Base-by-base conservation (phyloP, 1,140 invertebrate genomes). In the Saccostrea cuccullata region DNA sequence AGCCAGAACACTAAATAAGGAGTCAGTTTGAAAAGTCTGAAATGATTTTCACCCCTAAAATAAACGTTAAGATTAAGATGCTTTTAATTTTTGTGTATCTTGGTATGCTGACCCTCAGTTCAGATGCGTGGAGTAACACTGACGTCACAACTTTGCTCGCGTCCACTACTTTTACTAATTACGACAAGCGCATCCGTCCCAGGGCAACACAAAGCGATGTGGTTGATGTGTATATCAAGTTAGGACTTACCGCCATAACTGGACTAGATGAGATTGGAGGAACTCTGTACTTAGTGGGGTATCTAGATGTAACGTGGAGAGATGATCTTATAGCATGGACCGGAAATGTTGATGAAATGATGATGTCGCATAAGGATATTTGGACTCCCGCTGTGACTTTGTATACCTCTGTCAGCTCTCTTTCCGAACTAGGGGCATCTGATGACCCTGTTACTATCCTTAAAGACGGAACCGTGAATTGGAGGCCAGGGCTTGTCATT, bases 161-260 rank as follows among this genome's bases (percentile, higher is more conserved):
- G n/a, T 84, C 82, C 5, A n/a, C 40, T 55, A 20, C 82, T 6
- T 84, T 84, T 23, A 58, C 26, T 20, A 84, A 56, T 8, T 88
- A 88, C 23, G 83, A 88, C 47, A 70, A 82, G 26, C 47, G 58
- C 17, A 83, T 88, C 17, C 58, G 82, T 56, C 87, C 87, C 13
- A 67, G 84, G 58, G 1, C 12, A n/a, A 82, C 30, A 13, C 88
- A 89, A 47, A 23, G 30, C 0, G 82, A 84, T 6, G 55, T 83
- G n/a, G 13, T 89, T 3, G 30, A 70, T n/a, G 82, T 89, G 8
- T 84, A 26, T 36, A 84, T 89, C 8, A 86, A 89, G 17, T 64
- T 89, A 12, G 85, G 82, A 40, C 36, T 89, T 0, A 89, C 86
- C 9, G 85, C 88, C 20, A 89, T 89, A 20, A 84, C 85, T 55